These are phyloP conservation scores for Pelobates cultripes DNA, from an alignment of 2,797 vertebrate species.

Conservation along the genomic window DNA sequence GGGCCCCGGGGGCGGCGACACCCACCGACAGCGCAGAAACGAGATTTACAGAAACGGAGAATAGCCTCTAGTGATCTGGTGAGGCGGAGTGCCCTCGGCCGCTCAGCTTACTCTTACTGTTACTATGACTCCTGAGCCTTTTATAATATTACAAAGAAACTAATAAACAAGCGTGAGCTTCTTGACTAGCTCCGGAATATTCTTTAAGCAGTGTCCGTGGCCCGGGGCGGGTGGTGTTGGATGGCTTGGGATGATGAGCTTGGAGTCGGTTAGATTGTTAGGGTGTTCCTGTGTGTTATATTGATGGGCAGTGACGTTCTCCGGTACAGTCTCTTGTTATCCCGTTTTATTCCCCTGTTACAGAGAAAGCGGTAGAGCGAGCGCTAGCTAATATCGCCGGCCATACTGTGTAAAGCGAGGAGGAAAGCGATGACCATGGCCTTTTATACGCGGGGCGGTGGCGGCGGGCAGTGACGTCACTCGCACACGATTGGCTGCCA, in stretches of 20 bases:
- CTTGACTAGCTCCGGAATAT: conserved; percentile 9
- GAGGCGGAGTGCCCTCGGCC: neutral
- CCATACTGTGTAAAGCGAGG: conserved; percentile 97
- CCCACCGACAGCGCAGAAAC: conserved; percentile 55
- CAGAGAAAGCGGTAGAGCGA: conserved; percentile 94
- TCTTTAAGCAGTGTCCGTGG: conserved; percentile 15
- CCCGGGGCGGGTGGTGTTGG: neutral
- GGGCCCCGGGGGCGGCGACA: conserved; percentile 25
- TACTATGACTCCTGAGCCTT: neutral
- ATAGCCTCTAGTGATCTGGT: conserved; percentile 18
- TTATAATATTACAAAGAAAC: neutral
- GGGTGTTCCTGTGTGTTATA: conserved; percentile 24
- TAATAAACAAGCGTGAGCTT: neutral
- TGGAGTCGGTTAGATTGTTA: conserved; percentile 3
- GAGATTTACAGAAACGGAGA: conserved; percentile 38
- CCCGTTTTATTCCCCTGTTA: conserved; percentile 90
- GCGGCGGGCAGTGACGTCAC: conserved; percentile 54
- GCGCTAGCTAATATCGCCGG: conserved; percentile 99
- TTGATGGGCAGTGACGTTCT: conserved; percentile 61
- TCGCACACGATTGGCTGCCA: neutral
- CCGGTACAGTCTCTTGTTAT: conserved; percentile 90
- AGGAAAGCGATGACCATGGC: conserved; percentile 46
- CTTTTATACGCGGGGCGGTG: conserved; percentile 72
- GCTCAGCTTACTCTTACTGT: too few relatives aligned
- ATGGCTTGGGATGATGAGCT: conserved; percentile 2